Base-by-base conservation (phyloP, 2,888 invertebrate genomes). In the Drosophila lacicola region DNA sequence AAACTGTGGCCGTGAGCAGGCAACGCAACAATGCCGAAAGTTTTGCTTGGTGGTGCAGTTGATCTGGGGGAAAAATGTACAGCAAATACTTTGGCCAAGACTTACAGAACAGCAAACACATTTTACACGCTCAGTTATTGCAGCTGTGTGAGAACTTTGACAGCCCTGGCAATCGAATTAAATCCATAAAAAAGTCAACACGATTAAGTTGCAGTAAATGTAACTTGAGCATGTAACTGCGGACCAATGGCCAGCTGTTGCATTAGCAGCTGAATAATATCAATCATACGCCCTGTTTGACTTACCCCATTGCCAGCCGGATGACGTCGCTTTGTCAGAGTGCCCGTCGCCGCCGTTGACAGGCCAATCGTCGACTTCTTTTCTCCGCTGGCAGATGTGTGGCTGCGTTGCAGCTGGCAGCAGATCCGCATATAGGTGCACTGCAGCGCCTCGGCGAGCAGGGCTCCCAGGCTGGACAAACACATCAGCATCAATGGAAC, bases 401-500 rank as follows among this genome's bases (percentile, higher is more conserved):
- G 42, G 11, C 34, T 25, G 19, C 62, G 70, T 51, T 80, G 87
- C 57, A 90, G 65, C 64, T 90, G 91, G 72, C 91, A 91, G 67
- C 92, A 91, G 44, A 91, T 66, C 21, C 89, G 87, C 39, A 90
- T 87, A 70, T 92, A 93, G 65, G 96, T 95, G 88, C 95, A 94
- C 80, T 95, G 94, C 67, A 97, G 95, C 11, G 95, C 94, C 51
- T 95, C 95, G 9, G 97, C 97, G 88, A 98, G 93, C 25, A 97
- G 94, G 9, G 96, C 95, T 8, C 97, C 97, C 55, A 97, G 94
- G 74, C 96, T 96, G 13, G 97, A 97, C 82, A 98, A 93, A 90
- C 97, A 97, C 57, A 97, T 95, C 80, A 98, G 93, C 93, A 97
- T 97, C 62, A 98, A 92, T 5, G 98, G 98, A 53, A 98, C 97